Evolutionary conservation across 2,888 invertebrate genomes (phyloP), one percentile per base, ranked within the genome.

Genomic region (Agonopterix arenella): DNA sequence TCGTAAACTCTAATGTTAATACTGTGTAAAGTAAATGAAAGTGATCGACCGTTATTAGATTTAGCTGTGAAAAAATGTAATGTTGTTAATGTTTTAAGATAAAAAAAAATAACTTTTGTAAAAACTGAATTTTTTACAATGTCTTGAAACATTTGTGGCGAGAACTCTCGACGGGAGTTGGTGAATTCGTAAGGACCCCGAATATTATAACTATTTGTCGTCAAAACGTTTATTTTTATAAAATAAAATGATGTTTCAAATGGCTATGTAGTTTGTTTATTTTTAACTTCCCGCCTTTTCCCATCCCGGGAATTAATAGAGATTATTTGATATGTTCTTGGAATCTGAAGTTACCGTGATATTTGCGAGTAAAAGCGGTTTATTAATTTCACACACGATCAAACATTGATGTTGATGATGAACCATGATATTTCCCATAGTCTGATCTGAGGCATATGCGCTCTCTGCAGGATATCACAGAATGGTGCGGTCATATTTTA

Each of bases 141-240:
- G 92, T 92, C 92, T 92, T 91, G 92, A 91, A 92, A 92, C 92
- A 92, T 92, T 92, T 80, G 81, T 76, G 77, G 73, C 68, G 80
- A 72, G 70, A 70, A 76, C 78, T 81, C 81, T 68, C 5, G 68
- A 69, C 71, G 74, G 68, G 81, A 77, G 85, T 77, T 68, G 67
- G 68, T 70, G 70, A 76, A 80, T 79, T 85, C 80, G 79, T 81
- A 83, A 84, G 84, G 84, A 86, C 85, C 89, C 89, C 88, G 78
- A 84, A 84, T 83, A 86, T 89, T 89, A 81, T 85, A 86, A 88
- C 86, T 89, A 88, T 84, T 89, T 89, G 89, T 90, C 89, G 89
- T 89, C 88, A 88, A 89, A 89, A 86, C 89, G 86, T 89, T 90
- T 90, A 90, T 90, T 90, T 90, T 90, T 90, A 82, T 90, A 90